Evolutionary conservation across 2,888 invertebrate species (phyloP).

Genomic region (Chymomyza amoena): DNA sequence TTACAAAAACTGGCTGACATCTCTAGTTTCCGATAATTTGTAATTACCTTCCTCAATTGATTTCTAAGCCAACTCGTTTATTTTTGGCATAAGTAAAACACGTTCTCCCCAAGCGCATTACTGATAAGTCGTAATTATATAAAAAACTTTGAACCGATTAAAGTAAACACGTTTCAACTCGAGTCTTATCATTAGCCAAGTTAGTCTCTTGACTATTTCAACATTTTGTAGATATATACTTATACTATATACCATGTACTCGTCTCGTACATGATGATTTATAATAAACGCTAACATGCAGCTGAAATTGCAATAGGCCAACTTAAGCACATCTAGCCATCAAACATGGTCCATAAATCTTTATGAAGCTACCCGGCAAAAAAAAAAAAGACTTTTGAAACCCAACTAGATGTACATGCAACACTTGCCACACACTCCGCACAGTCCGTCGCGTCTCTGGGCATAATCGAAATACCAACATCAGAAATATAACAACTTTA

Average conservation of each 20-base stretch:
- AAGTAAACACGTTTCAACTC: neutral
- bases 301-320: neutral
- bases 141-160: neutral
- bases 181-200: neutral
- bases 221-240: too few relatives aligned
- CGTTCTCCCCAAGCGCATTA: neutral
- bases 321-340: neutral
- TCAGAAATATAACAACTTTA: constrained; percentile 1
- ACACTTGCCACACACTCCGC: neutral
- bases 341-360: neutral
- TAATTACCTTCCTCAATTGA: neutral
- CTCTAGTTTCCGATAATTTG: neutral
- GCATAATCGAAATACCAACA: neutral
- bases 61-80: neutral
- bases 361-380: neutral
- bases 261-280: neutral
- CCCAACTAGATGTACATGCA: neutral
- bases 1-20: neutral
- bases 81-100: neutral
- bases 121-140: neutral
- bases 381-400: neutral
- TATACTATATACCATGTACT: neutral
- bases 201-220: neutral
- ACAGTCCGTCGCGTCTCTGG: neutral
- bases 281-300: neutral